Base-by-base conservation (phyloP, 2,797 vertebrate genomes). In the Myotis planiceps region DNA sequence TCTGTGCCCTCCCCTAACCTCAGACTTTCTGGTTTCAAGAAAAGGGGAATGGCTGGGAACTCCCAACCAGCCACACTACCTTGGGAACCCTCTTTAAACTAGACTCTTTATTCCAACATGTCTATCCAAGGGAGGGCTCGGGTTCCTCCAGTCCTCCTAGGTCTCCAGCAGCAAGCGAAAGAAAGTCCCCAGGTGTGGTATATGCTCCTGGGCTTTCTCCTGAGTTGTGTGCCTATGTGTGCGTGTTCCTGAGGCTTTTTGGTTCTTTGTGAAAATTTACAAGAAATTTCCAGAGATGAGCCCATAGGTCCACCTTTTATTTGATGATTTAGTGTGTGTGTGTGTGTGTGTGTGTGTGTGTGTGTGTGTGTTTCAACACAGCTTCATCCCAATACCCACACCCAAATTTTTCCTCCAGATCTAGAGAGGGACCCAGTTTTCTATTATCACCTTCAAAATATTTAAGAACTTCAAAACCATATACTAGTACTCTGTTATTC, bases 191-290 rank as follows among this genome's bases (percentile, higher is more conserved):
- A 45, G 65, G 13, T 80, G 27, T 80, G 25, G 74, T 66, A 9
- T 45, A 84, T 66, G 47, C 18, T 66, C 27, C 69, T 29, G 37
- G 37, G n/a, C 21, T 68, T 92, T 32, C 75, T 87, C 53, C 13
- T 21, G 37, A 76, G 58, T 32, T 75, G 13, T 79, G 42, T 71
- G 45, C 10, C 6, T n/a, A 8, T 78, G 18, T 69, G 7, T 83
- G 49, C 85, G 42, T 60, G 23, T 84, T 92, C 49, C 78, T 55
- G 47, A 95, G 66, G 32, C 49, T 49, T 60, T 93, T 87, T 66
- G 29, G 6, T 75, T 93, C 80, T 93, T 95, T 51, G 49, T 42
- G 65, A 88, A 92, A 37, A 85, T 78, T 53, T 92, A 21, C 60
- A 66, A 37, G 68, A 93, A 95, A 49, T 85, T 81, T 19, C 45